These are phyloP conservation scores for Xyliphius kryptos DNA, from an alignment of 2,113 vertebrate genomes.

Conservation along the genomic window DNA sequence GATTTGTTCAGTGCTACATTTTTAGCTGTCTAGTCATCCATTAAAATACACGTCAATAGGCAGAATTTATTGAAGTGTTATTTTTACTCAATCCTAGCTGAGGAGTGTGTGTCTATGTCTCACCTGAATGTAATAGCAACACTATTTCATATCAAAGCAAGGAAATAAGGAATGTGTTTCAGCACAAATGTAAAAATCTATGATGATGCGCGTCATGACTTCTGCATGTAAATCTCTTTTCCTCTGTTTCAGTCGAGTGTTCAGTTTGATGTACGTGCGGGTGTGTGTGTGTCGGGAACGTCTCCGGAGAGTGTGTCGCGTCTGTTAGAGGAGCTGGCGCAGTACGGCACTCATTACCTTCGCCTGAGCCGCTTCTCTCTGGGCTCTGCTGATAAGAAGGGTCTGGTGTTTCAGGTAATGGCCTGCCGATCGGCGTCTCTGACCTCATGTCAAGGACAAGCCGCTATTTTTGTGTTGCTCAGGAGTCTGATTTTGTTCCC, in stretches of 20 bases:
- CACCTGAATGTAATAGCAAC: too few species aligned
- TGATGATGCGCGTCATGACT: too few species aligned
- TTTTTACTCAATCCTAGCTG: too few species aligned
- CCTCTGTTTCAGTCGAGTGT: constrained; percentile 63
- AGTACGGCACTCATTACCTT: constrained; percentile 83
- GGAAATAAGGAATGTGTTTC: too few species aligned
- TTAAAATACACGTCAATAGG: too few species aligned
- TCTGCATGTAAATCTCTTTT: too few species aligned
- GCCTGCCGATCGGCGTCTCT: constrained; percentile 1
- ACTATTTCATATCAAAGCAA: too few species aligned
- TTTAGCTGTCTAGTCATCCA: too few species aligned
- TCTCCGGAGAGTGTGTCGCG: constrained; percentile 84
- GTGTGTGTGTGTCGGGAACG: constrained; percentile 83
- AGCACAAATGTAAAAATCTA: too few species aligned
- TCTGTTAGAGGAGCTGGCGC: constrained; percentile 79
- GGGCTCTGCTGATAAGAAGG: constrained; percentile 76
- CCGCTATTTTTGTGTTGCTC: background rate
- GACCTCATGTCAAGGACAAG: constrained; percentile 6
- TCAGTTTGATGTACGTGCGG: constrained; percentile 77
- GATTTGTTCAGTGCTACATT: too few species aligned
- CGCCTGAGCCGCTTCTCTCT: constrained; percentile 85
- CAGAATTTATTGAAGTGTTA: too few species aligned
- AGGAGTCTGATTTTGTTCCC: background rate
- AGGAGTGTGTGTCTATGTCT: too few species aligned
- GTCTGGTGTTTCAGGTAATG: constrained; percentile 91